phyloP scores from a whole-genome alignment of 2,113 vertebrate species.

The Pituophis catenifer region DNA sequence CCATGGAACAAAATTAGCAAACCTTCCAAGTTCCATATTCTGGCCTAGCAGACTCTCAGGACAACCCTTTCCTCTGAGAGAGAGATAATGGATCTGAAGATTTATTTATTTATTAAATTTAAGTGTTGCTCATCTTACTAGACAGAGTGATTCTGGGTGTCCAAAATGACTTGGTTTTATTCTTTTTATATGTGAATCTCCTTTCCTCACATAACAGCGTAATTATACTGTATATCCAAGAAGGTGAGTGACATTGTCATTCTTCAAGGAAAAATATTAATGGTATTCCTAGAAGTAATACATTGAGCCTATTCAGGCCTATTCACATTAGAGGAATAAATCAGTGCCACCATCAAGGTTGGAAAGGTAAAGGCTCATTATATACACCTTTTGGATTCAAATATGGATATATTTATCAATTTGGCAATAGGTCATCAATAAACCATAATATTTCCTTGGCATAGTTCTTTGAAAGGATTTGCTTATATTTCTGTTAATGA shows the following conservation, averaged over 20 bases:
- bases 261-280: not conserved
- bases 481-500: not conserved
- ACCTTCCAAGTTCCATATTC: fast-evolving
- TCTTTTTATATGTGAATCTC: not conserved
- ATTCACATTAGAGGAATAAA: not conserved
- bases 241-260: not conserved
- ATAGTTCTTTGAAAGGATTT: not conserved
- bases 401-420: not conserved
- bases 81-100: not conserved
- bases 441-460: not conserved
- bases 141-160: not conserved
- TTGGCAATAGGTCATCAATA: not conserved
- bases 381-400: not conserved
- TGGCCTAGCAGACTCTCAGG: not conserved
- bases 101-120: not conserved
- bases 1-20: not conserved
- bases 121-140: not conserved
- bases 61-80: not conserved
- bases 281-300: not conserved
- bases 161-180: not conserved
- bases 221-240: not conserved
- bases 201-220: not conserved
- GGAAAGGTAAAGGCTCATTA: too few species aligned
- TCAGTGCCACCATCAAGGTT: not conserved
- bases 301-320: not conserved